These are phyloP conservation scores for Ascaphus truei DNA, from an alignment of 2,113 vertebrate species.

Conservation along the genomic window DNA sequence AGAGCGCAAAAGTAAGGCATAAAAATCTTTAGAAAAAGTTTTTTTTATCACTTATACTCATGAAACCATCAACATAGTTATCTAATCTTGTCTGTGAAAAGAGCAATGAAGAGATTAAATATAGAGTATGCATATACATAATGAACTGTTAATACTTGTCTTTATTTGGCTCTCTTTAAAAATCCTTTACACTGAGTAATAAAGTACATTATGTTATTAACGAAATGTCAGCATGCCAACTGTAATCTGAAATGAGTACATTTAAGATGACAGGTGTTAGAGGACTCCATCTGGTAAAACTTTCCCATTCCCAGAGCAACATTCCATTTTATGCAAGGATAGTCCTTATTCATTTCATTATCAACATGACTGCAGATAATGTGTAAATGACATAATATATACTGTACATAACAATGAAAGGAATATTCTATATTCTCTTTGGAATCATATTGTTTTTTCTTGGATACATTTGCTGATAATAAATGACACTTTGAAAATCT, in stretches of 20 bases:
- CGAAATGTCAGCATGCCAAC: constrained; percentile 31
- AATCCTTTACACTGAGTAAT: constrained; percentile 34
- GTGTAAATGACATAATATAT: background rate
- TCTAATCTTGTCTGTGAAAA: constrained; percentile 10
- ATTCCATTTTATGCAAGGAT: background rate
- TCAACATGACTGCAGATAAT: background rate
- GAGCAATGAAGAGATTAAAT: constrained; percentile 17
- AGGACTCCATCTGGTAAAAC: background rate
- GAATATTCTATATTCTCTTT: background rate
- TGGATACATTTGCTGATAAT: no score
- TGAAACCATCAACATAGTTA: background rate
- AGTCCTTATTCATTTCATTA: background rate
- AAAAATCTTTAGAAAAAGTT: no score
- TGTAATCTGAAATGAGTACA: background rate
- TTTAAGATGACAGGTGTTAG: constrained; percentile 13
- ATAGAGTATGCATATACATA: constrained; percentile 27
- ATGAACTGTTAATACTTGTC: constrained; percentile 28
- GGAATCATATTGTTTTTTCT: no score
- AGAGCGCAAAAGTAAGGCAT: no score
- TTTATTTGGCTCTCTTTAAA: constrained; percentile 37
- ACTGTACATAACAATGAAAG: background rate
- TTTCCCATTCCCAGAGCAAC: background rate
- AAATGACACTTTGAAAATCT: no score
- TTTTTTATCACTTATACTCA: constrained; percentile 7
- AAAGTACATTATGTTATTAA: constrained; percentile 38